Conservation (phyloP, 2,888 invertebrate species). For the Dolichopus griseipennis region DNA sequence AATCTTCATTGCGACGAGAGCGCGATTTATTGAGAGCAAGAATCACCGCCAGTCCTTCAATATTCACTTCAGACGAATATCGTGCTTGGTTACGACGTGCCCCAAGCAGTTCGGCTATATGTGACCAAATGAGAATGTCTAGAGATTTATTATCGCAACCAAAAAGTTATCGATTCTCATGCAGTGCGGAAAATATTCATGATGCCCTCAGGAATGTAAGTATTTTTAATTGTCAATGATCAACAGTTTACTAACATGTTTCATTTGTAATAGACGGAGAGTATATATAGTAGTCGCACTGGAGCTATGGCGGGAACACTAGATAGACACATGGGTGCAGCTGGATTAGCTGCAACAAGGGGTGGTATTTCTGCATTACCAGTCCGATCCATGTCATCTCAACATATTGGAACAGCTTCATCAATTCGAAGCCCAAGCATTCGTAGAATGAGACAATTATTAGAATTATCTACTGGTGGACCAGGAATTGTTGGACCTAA, state of each 20-base stretch:
- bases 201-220: constrained; percentile 76
- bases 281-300: constrained; percentile 55
- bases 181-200: constrained; percentile 86
- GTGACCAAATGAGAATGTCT: constrained; percentile 79
- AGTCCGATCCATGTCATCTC: constrained; percentile 65
- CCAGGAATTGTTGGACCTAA: constrained; percentile 37
- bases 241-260: neutral
- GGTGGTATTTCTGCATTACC: constrained; percentile 54
- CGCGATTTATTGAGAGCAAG: constrained; percentile 41
- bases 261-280: constrained; percentile 36
- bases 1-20: constrained; percentile 58
- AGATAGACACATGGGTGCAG: constrained; percentile 51
- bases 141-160: constrained; percentile 61
- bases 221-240: constrained; percentile 15
- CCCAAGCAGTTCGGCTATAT: constrained; percentile 85
- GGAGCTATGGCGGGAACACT: constrained; percentile 58
- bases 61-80: constrained; percentile 88
- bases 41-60: constrained; percentile 45
- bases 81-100: constrained; percentile 86
- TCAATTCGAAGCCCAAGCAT: constrained; percentile 61
- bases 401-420: constrained; percentile 54
- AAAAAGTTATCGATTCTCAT: constrained; percentile 68
- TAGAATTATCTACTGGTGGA: constrained; percentile 55
- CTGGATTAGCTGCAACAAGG: constrained; percentile 38
- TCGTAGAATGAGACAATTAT: constrained; percentile 68